Conservation (phyloP, 2,113 vertebrate genomes). For the human (Homo sapiens) region DNA sequence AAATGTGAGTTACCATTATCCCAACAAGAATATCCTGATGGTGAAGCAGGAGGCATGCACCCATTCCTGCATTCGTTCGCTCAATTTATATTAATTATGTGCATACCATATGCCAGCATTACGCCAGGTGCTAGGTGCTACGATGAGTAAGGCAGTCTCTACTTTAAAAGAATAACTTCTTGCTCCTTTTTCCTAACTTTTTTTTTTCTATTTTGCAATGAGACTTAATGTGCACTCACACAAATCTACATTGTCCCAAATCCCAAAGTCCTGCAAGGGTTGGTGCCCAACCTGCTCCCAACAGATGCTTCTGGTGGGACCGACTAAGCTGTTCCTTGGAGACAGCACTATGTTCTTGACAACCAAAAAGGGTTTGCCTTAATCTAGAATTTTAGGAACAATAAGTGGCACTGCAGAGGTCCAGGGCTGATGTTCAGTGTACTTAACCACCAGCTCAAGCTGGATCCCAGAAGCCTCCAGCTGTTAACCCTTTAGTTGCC, state of each 20-base stretch:
- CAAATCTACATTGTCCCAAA: not conserved
- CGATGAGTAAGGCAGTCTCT: not conserved
- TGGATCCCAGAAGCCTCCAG: not conserved
- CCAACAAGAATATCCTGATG: not conserved
- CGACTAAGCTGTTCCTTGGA: not conserved
- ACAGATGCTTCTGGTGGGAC: not conserved
- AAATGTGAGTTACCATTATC: not conserved
- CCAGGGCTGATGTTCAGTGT: not conserved
- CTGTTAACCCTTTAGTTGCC: not conserved
- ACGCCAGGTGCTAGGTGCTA: not conserved
- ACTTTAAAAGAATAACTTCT: not conserved
- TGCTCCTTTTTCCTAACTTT: not conserved
- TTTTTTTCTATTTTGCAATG: not conserved
- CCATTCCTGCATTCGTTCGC: not conserved
- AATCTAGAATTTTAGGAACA: not conserved
- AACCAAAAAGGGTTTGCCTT: not conserved
- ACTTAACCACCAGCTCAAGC: slow-evolving; percentile 6
- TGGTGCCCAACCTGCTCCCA: not conserved
- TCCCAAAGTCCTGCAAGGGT: not conserved
- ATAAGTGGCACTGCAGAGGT: not conserved
- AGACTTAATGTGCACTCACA: not conserved
- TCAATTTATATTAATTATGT: not conserved
- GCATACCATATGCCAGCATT: not conserved
- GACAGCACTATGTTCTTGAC: not conserved
- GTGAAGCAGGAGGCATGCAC: not conserved